phyloP scores from a whole-genome alignment of 2,888 invertebrate genomes.

The Mycalesis mineus region DNA sequence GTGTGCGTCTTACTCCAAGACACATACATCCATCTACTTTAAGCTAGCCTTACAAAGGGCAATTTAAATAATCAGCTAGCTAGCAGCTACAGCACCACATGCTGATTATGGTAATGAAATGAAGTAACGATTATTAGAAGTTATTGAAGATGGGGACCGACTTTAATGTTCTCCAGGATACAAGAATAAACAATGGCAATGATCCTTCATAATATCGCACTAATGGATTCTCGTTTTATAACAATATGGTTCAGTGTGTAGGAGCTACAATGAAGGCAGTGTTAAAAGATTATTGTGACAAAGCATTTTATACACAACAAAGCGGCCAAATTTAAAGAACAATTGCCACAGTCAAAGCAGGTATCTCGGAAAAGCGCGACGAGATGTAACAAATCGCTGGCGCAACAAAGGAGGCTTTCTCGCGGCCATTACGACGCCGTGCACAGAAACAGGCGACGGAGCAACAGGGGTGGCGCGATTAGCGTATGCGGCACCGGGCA shows the following conservation, averaged over 20 bases:
- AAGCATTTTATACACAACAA: slow-evolving; percentile 73
- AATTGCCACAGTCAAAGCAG: slow-evolving; percentile 74
- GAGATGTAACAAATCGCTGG: slow-evolving; percentile 74
- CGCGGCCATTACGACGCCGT: slow-evolving; percentile 70
- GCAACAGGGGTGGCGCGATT: slow-evolving; percentile 55
- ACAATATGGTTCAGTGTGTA: slow-evolving; percentile 56
- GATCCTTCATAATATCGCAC: slow-evolving; percentile 34
- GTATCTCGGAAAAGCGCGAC: slow-evolving; percentile 67
- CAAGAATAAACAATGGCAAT: slow-evolving; percentile 28
- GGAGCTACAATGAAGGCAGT: slow-evolving; percentile 47
- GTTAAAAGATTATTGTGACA: slow-evolving; percentile 72
- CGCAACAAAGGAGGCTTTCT: slow-evolving; percentile 76
- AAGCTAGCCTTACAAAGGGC: too few species aligned
- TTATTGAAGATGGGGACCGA: too few species aligned
- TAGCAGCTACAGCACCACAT: too few species aligned
- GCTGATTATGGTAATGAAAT: too few species aligned
- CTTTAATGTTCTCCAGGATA: not conserved
- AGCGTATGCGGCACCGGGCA: slow-evolving; percentile 58
- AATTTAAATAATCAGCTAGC: too few species aligned
- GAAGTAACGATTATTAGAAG: too few species aligned
- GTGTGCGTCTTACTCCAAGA: too few species aligned
- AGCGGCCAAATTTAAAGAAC: slow-evolving; percentile 72
- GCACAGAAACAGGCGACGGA: slow-evolving; percentile 43
- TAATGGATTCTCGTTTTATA: slow-evolving; percentile 48
- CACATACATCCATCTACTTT: too few species aligned